Percentiles rank a stretch among this genome's conserved stretches.
Conservation (phyloP, 2,888 invertebrate genomes). For the Villa cingulata region DNA sequence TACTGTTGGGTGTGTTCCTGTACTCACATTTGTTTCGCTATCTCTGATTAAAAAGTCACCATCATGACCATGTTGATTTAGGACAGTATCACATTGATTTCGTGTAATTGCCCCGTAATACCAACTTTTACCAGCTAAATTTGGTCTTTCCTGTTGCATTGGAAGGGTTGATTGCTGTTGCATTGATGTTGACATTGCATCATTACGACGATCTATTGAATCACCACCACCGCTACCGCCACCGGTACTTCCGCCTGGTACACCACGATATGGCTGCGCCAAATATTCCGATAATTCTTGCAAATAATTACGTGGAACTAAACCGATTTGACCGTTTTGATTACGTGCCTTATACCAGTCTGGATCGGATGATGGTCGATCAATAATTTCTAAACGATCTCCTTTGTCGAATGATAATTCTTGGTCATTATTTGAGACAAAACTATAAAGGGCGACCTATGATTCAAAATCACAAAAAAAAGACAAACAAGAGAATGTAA, state of each 20-base stretch:
- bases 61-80: constrained; percentile 90
- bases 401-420: constrained; percentile 95
- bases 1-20: too few relatives aligned
- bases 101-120: constrained; percentile 94
- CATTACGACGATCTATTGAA: constrained; percentile 39
- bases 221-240: constrained; percentile 39
- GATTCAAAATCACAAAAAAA: neutral
- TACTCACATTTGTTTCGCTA: constrained; percentile 94
- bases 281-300: constrained; percentile 84
- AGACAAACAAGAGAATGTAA: neutral
- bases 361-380: constrained; percentile 92
- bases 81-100: constrained; percentile 88
- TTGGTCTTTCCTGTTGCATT: constrained; percentile 45
- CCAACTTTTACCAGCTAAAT: constrained; percentile 78
- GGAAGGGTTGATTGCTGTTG: constrained; percentile 24
- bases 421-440: constrained; percentile 86
- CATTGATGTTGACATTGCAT: constrained; percentile 24
- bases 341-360: constrained; percentile 97
- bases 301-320: constrained; percentile 90
- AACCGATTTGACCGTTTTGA: constrained; percentile 78
- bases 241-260: constrained; percentile 37
- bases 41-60: constrained; percentile 98
- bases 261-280: constrained; percentile 61
- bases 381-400: constrained; percentile 89
- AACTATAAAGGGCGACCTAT: constrained; percentile 79